A percentile compares a stretch with the other conserved stretches of the same genome.
Conservation (phyloP, 2,888 invertebrate species). For the Chrysolina haemoptera region DNA sequence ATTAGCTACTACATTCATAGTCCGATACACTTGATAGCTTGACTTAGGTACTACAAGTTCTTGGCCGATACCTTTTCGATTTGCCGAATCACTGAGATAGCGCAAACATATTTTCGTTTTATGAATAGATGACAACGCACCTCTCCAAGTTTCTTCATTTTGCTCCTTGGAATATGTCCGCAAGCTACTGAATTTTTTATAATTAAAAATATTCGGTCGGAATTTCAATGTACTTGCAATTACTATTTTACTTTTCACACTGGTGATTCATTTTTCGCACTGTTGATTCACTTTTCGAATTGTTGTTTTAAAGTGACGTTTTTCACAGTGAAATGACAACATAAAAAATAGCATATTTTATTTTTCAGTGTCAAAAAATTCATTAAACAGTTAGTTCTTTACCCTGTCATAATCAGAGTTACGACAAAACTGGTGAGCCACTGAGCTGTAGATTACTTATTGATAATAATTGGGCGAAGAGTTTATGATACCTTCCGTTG, state of each 20-base stretch:
- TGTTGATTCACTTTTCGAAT: too few species aligned
- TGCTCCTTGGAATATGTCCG: background rate
- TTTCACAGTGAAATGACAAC: too few species aligned
- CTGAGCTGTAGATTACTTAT: slow-evolving; percentile 48
- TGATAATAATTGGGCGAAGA: slow-evolving; percentile 55
- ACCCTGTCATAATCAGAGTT: background rate
- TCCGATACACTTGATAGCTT: slow-evolving; percentile 17
- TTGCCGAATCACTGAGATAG: background rate
- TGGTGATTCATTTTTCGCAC: too few species aligned
- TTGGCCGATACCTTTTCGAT: slow-evolving; percentile 6
- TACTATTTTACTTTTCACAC: too few species aligned
- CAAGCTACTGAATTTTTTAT: background rate
- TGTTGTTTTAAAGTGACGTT: too few species aligned
- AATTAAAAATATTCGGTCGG: too few species aligned
- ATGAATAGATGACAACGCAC: background rate
- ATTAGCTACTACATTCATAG: slow-evolving; percentile 10
- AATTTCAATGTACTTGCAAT: too few species aligned
- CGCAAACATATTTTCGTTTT: background rate
- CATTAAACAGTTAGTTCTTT: background rate
- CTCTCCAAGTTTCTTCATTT: background rate
- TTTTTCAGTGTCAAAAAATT: too few species aligned
- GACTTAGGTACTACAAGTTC: slow-evolving; percentile 25
- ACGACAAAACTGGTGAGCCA: background rate
- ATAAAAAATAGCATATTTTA: too few species aligned
- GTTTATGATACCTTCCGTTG: slow-evolving; percentile 53